Evolutionary conservation across 2,888 invertebrate genomes (phyloP).

Genomic region (Drosophila anomelani): DNA sequence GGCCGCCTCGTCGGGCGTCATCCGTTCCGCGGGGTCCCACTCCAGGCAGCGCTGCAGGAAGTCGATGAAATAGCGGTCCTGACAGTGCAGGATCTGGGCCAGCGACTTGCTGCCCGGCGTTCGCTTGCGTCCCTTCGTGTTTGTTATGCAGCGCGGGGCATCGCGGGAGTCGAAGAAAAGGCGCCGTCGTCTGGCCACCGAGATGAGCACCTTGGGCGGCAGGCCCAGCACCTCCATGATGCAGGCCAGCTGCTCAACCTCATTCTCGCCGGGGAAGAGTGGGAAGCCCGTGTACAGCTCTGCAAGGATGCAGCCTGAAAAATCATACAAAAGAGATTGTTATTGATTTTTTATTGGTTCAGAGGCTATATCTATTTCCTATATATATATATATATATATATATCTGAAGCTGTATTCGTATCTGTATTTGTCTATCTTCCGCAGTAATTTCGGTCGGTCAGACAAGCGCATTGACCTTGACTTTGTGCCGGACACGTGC

Average conservation of each 20-base stretch:
- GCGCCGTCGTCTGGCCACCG: slow-evolving; percentile 93
- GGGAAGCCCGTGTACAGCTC: slow-evolving; percentile 98
- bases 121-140: slow-evolving; percentile 96
- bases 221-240: slow-evolving; percentile 97
- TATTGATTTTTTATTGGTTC: slow-evolving; percentile 53
- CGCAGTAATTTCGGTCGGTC: slow-evolving; percentile 53
- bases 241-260: slow-evolving; percentile 98
- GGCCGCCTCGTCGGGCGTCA: slow-evolving; percentile 96
- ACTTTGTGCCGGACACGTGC: slow-evolving; percentile 51
- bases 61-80: slow-evolving; percentile 95
- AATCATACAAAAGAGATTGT: slow-evolving; percentile 45
- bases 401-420: neutral
- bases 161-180: slow-evolving; percentile 96
- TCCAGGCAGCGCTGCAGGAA: slow-evolving; percentile 96
- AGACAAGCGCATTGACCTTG: slow-evolving; percentile 66
- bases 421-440: slow-evolving; percentile 15
- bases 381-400: neutral
- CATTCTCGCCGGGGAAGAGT: slow-evolving; percentile 98
- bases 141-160: slow-evolving; percentile 94
- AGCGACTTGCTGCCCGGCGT: slow-evolving; percentile 94
- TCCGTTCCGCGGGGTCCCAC: slow-evolving; percentile 96
- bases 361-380: neutral
- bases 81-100: slow-evolving; percentile 92
- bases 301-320: slow-evolving; percentile 95
- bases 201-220: slow-evolving; percentile 94